These are phyloP conservation scores for Drepana arcuata DNA, from an alignment of 1,140 invertebrate genomes.

Conservation along the genomic window DNA sequence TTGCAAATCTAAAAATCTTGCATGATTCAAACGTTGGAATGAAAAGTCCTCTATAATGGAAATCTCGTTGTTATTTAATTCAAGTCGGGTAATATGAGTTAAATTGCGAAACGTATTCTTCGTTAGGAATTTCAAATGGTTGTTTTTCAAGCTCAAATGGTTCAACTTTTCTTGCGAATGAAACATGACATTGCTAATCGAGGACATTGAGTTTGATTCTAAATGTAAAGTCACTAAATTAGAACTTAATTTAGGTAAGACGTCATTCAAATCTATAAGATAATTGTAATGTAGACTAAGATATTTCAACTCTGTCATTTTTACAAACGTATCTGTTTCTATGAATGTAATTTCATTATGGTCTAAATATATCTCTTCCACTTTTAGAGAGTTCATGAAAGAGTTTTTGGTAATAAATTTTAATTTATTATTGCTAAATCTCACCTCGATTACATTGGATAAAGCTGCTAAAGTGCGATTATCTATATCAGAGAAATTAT, in stretches of 20 bases:
- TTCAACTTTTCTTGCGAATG: slow-evolving; percentile 40
- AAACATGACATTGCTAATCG: slow-evolving; percentile 41
- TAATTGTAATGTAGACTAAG: slow-evolving; percentile 51
- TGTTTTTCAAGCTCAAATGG: slow-evolving; percentile 46
- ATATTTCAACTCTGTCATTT: slow-evolving; percentile 43
- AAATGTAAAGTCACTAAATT: slow-evolving; percentile 42
- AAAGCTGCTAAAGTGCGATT: slow-evolving; percentile 45
- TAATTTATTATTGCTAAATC: slow-evolving; percentile 51
- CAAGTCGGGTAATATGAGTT: slow-evolving; percentile 39
- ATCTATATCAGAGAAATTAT: slow-evolving; percentile 53
- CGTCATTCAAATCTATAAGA: slow-evolving; percentile 42
- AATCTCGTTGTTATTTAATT: slow-evolving; percentile 49
- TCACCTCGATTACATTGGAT: slow-evolving; percentile 40
- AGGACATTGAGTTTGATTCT: slow-evolving; percentile 41
- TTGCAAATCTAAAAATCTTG: slow-evolving; percentile 55
- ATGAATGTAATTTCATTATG: slow-evolving; percentile 56
- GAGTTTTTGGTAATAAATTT: slow-evolving; percentile 40
- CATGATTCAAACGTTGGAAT: slow-evolving; percentile 45
- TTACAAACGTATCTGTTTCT: slow-evolving; percentile 42
- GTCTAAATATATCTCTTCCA: slow-evolving; percentile 55
- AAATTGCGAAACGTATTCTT: slow-evolving; percentile 49
- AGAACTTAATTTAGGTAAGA: slow-evolving; percentile 46
- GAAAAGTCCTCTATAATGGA: slow-evolving; percentile 57
- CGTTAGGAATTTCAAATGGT: slow-evolving; percentile 50
- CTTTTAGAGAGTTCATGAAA: slow-evolving; percentile 37